Evolutionary conservation across 2,888 invertebrate species (phyloP).

Genomic region (Caenorhabditis virilis): DNA sequence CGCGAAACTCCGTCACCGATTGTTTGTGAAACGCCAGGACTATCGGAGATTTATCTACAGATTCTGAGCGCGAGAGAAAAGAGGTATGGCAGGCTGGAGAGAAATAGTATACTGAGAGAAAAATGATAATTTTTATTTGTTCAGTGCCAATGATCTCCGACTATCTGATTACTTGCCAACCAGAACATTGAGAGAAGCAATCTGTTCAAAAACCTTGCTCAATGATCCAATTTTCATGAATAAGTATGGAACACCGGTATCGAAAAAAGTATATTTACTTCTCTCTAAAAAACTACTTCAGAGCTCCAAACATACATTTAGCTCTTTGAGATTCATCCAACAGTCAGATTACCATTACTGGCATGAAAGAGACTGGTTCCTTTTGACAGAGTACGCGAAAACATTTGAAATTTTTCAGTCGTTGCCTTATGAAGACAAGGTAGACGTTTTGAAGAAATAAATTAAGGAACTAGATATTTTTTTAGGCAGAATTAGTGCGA

Average conservation of each 20-base stretch:
- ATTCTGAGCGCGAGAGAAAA: conserved; percentile 1
- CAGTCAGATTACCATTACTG: conserved; percentile 62
- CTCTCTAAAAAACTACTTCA: conserved; percentile 3
- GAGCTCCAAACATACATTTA: conserved; percentile 23
- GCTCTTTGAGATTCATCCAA: conserved; percentile 50
- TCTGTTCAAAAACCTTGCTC: conserved; percentile 28
- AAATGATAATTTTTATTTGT: conserved; percentile 1
- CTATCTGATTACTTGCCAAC: conserved; percentile 26
- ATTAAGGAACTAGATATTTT: too few relatives aligned
- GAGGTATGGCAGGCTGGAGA: too few relatives aligned
- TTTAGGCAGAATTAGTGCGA: conserved; percentile 60
- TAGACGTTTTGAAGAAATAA: too few relatives aligned
- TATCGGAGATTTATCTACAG: conserved; percentile 4
- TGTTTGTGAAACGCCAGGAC: not conserved
- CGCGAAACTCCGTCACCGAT: conserved; percentile 3
- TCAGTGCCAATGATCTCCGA: conserved; percentile 30
- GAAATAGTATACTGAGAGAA: not conserved
- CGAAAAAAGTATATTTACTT: not conserved
- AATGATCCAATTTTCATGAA: conserved; percentile 36
- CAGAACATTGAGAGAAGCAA: conserved; percentile 22
- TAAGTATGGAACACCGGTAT: conserved; percentile 21
- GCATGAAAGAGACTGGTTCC: conserved; percentile 63
- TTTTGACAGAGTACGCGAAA: conserved; percentile 68
- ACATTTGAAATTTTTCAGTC: conserved; percentile 59
- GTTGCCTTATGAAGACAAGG: conserved; percentile 58